Evolutionary conservation across 2,113 vertebrate genomes (phyloP).

Genomic region (Ursus arctos): DNA sequence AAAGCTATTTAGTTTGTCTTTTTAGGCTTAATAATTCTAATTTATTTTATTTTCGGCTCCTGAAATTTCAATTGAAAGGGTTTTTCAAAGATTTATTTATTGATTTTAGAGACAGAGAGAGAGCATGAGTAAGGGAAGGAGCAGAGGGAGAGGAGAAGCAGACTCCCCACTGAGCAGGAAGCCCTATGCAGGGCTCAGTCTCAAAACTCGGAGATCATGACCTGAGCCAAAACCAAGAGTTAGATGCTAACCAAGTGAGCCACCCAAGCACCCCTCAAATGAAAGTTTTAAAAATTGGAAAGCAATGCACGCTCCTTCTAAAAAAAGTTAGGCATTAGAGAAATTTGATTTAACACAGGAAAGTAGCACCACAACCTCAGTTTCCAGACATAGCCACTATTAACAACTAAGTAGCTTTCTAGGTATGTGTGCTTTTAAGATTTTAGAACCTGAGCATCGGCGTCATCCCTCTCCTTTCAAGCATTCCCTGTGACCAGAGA

Average conservation of each 20-base stretch:
- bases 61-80: background rate
- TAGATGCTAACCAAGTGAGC: background rate
- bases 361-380: background rate
- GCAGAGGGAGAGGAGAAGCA: background rate
- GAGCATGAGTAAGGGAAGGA: background rate
- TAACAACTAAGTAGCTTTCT: constrained; percentile 54
- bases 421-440: background rate
- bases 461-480: constrained; percentile 22
- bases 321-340: constrained; percentile 60
- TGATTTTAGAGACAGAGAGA: background rate
- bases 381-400: background rate
- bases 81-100: background rate
- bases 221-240: background rate
- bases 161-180: background rate
- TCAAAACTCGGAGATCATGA: background rate
- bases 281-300: constrained; percentile 52
- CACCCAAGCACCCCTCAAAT: background rate
- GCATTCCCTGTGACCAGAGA: constrained; percentile 50
- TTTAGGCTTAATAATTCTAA: constrained; percentile 46
- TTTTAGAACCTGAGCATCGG: constrained; percentile 27
- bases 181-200: background rate
- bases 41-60: constrained; percentile 14
- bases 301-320: constrained; percentile 4
- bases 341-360: background rate
- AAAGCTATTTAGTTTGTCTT: constrained; percentile 56